Percentiles rank a stretch among this genome's conserved stretches.
Evolutionary conservation across 2,797 vertebrate genomes (phyloP).

Genomic region (Graptemys geographica): DNA sequence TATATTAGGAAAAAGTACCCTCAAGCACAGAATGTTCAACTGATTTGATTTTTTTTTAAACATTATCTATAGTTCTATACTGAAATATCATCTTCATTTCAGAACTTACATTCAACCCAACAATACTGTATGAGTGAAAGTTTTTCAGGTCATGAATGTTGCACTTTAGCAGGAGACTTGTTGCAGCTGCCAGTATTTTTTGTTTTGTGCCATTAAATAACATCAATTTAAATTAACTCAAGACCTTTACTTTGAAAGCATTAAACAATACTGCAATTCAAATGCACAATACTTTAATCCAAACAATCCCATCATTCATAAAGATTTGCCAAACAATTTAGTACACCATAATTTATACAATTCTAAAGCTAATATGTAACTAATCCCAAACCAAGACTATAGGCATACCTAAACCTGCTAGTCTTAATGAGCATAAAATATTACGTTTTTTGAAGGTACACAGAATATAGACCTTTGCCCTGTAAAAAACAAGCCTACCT

Average conservation of each 20-base stretch:
- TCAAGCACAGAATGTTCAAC: neutral
- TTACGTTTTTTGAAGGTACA: neutral
- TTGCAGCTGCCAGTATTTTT: neutral
- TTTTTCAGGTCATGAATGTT: neutral
- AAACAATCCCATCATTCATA: neutral
- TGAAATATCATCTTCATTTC: neutral
- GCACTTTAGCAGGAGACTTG: neutral
- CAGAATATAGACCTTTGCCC: neutral
- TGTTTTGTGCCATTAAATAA: neutral
- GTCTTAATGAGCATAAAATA: neutral
- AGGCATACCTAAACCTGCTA: neutral
- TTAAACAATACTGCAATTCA: neutral
- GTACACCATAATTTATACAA: neutral
- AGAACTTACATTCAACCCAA: neutral
- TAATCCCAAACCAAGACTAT: neutral
- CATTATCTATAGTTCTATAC: neutral
- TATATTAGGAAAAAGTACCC: neutral
- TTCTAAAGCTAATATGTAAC: neutral
- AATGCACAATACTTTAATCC: neutral
- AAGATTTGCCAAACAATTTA: neutral
- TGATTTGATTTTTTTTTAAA: rapidly evolving
- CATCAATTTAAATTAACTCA: neutral
- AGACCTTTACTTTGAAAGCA: neutral
- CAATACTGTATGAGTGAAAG: neutral
- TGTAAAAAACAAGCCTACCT: constrained; percentile 63